These are phyloP conservation scores for Egretta garzetta DNA, from an alignment of 2,113 vertebrate genomes.

Conservation along the genomic window DNA sequence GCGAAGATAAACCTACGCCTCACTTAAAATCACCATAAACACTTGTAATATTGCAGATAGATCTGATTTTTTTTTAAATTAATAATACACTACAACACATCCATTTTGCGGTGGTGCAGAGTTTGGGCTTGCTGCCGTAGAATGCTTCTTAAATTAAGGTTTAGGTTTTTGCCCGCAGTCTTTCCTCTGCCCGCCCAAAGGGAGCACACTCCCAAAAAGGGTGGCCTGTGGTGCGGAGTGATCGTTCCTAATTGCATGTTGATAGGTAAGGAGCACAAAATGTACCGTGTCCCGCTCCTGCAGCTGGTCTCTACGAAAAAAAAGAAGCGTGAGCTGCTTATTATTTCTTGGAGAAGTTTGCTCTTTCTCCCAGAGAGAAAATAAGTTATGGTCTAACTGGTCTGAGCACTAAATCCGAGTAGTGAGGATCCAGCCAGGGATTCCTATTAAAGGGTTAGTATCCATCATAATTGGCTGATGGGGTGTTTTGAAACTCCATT, in stretches of 20 bases:
- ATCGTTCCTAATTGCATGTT: background rate
- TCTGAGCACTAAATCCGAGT: background rate
- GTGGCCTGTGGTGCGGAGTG: background rate
- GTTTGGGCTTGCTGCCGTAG: rapidly evolving
- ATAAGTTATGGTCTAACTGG: slow-evolving; percentile 30
- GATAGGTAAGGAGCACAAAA: background rate
- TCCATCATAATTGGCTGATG: slow-evolving; percentile 46
- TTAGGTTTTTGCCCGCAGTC: background rate
- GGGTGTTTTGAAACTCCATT: slow-evolving; percentile 39
- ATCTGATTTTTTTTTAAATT: background rate
- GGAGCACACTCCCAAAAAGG: background rate
- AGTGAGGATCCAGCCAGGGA: slow-evolving; percentile 8
- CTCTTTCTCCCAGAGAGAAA: slow-evolving; percentile 21
- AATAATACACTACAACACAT: background rate
- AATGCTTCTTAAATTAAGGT: background rate
- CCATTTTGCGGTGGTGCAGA: background rate
- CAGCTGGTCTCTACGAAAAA: background rate
- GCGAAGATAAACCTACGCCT: background rate
- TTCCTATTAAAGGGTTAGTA: slow-evolving; percentile 42
- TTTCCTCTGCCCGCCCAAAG: background rate
- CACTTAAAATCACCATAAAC: background rate
- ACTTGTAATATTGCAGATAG: background rate
- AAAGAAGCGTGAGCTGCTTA: background rate
- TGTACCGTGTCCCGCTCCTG: background rate
- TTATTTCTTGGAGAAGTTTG: slow-evolving; percentile 22